phyloP scores from a whole-genome alignment of 2,113 vertebrate genomes.

The Pimephales promelas region DNA sequence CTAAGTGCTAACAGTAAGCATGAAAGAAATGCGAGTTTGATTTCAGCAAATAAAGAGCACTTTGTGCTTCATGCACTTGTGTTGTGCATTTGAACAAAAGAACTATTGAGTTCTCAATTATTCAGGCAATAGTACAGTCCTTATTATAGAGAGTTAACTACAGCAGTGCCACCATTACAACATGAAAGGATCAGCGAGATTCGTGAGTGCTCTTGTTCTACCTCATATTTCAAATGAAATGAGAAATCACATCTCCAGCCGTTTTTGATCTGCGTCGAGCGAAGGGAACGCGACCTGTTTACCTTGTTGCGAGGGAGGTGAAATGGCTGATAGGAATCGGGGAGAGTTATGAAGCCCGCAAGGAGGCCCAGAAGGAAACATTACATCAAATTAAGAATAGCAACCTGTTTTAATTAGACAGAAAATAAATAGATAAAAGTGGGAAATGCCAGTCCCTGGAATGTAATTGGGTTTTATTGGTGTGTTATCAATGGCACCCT shows the following conservation, averaged over 20 bases:
- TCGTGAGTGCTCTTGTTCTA: constrained; percentile 33
- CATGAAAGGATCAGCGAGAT: constrained; percentile 14
- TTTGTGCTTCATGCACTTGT: constrained; percentile 19
- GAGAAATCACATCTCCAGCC: constrained; percentile 38
- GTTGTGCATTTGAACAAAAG: constrained; percentile 19
- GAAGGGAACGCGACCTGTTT: constrained; percentile 53
- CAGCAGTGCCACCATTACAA: constrained; percentile 23
- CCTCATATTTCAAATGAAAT: constrained; percentile 59
- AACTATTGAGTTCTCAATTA: constrained; percentile 53
- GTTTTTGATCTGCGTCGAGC: constrained; percentile 61
- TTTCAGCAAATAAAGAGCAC: not conserved
- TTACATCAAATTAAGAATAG: constrained; percentile 62
- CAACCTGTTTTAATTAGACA: constrained; percentile 66
- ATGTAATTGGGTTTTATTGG: constrained; percentile 60
- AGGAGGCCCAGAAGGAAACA: constrained; percentile 55
- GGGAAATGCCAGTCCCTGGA: constrained; percentile 50
- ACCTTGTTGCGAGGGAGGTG: constrained; percentile 26
- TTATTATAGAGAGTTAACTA: constrained; percentile 47
- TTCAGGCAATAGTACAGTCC: constrained; percentile 48
- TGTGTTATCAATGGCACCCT: constrained; percentile 55
- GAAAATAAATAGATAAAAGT: constrained; percentile 53
- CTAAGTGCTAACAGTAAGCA: not conserved
- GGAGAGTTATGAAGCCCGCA: constrained; percentile 6
- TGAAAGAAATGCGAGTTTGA: not conserved
- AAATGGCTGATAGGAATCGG: constrained; percentile 30